Base-by-base conservation (phyloP, 2,797 vertebrate genomes). In the Emys orbicularis region DNA sequence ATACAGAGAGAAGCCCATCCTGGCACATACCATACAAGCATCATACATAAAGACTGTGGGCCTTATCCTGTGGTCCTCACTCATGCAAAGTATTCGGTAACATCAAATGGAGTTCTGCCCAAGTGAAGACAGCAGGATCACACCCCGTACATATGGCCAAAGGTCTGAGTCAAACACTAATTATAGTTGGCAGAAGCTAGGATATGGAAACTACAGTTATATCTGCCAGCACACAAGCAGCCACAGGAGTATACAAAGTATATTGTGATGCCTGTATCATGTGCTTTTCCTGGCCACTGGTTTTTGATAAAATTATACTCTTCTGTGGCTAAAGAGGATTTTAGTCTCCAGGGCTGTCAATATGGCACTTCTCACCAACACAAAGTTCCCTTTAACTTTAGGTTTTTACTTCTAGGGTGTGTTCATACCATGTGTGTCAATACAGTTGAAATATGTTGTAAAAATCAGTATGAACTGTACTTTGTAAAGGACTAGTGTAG, bases 81-180 rank as follows among this genome's bases (percentile, higher is more conserved):
- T 83, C 27, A 8, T 84, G 65, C 23, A 34, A 1, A 21, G 29
- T 4, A 50, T 61, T 47, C 37, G 56, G 44, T 53, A 54, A 49
- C 31, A 95, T 31, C 56, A 41, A 21, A 19, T 41, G 37, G 87
- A 92, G 34, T 74, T 94, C 65, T 34, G 52, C 25, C 79, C 50
- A 65, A n/a, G 53, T 77, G 87, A 47, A 91, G 61, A 15, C 44
- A 88, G 44, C 41, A 54, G 65, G 50, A n/a, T 65, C 59, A 1
- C 0, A 83, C 80, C 7, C 80, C 7, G 29, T 49, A 15, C 44
- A 77, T 77, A 57, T 49, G 23, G 56, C 61, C 34, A 0, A 0
- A 4, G 82, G 44, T 1, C 0, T 18, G 0, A 0, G 16, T 61
- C 50, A 65, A 72, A n/a, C 3, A 68, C 61, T 37, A 68, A 21